Percentiles rank a stretch among this genome's conserved stretches.
phyloP scores from a whole-genome alignment of 2,113 vertebrate genomes.

The Aegithalos caudatus region DNA sequence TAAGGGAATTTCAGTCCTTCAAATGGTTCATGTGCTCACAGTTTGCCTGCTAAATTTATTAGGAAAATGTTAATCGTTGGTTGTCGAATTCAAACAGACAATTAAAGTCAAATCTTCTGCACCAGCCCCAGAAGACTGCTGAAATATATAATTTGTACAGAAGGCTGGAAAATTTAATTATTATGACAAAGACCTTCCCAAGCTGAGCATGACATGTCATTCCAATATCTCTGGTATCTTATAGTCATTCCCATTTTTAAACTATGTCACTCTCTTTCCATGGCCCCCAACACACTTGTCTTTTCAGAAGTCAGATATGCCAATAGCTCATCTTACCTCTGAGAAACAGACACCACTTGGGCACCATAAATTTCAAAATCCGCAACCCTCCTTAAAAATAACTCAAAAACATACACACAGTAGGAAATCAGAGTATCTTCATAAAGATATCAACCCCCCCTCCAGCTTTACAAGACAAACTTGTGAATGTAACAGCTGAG shows the following conservation, averaged over 20 bases:
- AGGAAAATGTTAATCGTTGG: neutral
- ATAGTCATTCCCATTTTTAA: neutral
- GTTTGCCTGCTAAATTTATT: neutral
- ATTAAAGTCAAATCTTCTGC: neutral
- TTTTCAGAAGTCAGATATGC: neutral
- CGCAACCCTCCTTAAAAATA: neutral
- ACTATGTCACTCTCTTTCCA: fast-evolving
- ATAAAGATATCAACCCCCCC: neutral
- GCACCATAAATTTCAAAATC: neutral
- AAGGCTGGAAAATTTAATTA: neutral
- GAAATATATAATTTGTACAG: neutral
- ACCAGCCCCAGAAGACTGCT: neutral
- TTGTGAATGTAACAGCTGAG: neutral
- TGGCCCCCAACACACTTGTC: neutral
- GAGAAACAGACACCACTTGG: neutral
- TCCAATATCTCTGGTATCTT: neutral
- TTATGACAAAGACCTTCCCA: neutral
- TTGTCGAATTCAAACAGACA: neutral
- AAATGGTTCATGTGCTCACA: neutral
- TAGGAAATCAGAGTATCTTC: neutral
- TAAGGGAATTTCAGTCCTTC: neutral
- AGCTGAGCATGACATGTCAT: neutral
- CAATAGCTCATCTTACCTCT: neutral
- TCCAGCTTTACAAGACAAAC: neutral
- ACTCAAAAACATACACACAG: neutral